phyloP scores from a whole-genome alignment of 2,113 vertebrate species.

The Vanacampus margaritifer region DNA sequence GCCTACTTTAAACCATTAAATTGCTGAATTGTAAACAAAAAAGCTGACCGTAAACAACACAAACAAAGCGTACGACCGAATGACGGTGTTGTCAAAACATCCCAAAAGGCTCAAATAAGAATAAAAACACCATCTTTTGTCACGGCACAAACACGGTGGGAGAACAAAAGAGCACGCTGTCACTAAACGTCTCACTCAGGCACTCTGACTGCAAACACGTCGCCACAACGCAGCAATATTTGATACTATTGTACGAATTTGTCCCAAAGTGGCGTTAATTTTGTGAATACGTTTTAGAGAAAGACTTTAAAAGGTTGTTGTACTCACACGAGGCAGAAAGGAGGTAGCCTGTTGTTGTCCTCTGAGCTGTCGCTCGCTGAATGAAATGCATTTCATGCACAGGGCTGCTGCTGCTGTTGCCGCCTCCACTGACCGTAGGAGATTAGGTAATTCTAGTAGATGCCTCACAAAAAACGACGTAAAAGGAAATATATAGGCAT shows the following conservation, averaged over 20 bases:
- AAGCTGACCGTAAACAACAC: not conserved
- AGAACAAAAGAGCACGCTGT: constrained; percentile 70
- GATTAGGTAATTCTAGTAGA: not conserved
- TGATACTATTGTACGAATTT: not conserved
- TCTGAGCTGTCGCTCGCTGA: constrained; percentile 52
- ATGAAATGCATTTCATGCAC: constrained; percentile 45
- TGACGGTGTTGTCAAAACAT: not conserved
- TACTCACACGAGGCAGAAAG: constrained; percentile 63
- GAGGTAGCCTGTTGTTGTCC: constrained; percentile 70
- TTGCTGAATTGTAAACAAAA: not conserved
- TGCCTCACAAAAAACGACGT: not conserved
- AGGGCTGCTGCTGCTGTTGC: constrained; percentile 46
- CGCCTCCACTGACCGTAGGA: constrained; percentile 3
- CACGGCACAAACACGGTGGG: constrained; percentile 38
- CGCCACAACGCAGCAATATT: not conserved
- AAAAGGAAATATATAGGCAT: not conserved
- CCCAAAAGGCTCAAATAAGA: not conserved
- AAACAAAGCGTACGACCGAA: not conserved
- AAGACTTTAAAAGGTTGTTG: constrained; percentile 6
- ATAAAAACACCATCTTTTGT: constrained; percentile 33
- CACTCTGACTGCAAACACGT: constrained; percentile 37
- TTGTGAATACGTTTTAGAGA: constrained; percentile 14
- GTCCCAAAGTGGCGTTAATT: not conserved
- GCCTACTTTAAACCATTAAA: constrained; percentile 3
- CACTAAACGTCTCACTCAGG: constrained; percentile 36